Conservation (phyloP, 2,797 vertebrate species). For the Falco cherrug region DNA sequence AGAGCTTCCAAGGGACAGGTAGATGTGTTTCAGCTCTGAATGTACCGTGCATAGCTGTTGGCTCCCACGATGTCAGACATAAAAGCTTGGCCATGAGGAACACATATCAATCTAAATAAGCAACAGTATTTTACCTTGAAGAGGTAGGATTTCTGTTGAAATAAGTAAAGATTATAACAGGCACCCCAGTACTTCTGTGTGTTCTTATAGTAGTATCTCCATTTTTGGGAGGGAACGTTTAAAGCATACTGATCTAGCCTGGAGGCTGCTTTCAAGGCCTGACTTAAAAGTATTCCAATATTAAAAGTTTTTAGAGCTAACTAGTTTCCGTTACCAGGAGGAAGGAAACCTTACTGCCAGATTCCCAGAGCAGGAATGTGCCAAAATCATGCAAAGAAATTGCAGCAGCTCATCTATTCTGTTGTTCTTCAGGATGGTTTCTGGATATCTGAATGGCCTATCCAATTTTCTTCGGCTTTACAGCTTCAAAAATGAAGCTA, state of each 20-base stretch:
- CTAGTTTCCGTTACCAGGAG: neutral
- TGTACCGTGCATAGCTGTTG: neutral
- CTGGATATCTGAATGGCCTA: neutral
- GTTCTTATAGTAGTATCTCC: neutral
- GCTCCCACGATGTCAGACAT: neutral
- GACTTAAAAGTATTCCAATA: neutral
- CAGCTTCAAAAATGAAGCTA: neutral
- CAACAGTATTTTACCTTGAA: neutral
- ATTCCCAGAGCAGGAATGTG: neutral
- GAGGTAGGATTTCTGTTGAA: neutral
- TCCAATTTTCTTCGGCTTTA: constrained; percentile 9
- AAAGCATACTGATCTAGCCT: neutral
- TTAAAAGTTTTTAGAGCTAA: neutral
- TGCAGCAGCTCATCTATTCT: neutral
- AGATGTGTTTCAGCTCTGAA: neutral
- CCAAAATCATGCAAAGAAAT: neutral
- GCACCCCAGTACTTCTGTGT: neutral
- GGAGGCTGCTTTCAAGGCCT: neutral
- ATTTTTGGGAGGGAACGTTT: neutral
- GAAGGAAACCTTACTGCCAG: neutral
- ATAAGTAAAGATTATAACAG: neutral
- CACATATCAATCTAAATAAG: neutral
- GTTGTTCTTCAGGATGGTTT: neutral
- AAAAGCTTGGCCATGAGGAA: neutral
- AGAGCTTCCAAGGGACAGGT: neutral